Evolutionary conservation across 2,797 vertebrate genomes (phyloP).

Genomic region (Onychomys leucogaster): DNA sequence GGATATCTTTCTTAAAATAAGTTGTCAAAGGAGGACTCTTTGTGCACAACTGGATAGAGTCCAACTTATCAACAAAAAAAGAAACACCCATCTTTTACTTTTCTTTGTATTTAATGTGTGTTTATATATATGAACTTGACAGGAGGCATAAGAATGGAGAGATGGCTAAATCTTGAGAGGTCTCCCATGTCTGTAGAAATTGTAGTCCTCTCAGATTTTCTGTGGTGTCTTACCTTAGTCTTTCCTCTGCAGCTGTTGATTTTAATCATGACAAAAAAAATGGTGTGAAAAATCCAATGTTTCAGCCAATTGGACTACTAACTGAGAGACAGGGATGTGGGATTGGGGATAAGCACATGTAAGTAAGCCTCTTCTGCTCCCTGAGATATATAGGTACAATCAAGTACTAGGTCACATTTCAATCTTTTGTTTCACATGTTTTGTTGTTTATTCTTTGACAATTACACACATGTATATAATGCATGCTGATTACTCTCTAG

Average conservation of each 20-base stretch:
- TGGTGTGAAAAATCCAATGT: constrained; percentile 34
- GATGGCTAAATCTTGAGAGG: constrained; percentile 14
- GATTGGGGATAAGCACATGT: neutral
- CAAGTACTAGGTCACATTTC: constrained; percentile 5
- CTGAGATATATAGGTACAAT: neutral
- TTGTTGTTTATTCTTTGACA: neutral
- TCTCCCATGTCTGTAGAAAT: constrained; percentile 3
- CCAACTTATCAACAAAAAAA: neutral
- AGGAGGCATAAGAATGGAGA: neutral
- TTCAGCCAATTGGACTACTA: neutral
- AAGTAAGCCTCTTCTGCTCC: neutral
- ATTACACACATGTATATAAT: neutral
- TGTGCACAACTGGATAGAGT: neutral
- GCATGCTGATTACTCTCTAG: neutral
- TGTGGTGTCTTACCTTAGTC: neutral
- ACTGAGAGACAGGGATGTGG: neutral
- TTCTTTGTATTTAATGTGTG: neutral
- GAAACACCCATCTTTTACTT: neutral
- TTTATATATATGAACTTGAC: neutral
- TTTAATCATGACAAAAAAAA: constrained; percentile 37
- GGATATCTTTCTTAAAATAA: too few species aligned
- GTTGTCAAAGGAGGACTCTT: too few species aligned
- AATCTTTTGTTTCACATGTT: neutral
- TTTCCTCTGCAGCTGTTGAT: constrained; percentile 2
- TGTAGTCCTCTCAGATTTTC: neutral